A percentile compares a stretch with the other conserved stretches of the same genome.
Evolutionary conservation across 2,888 invertebrate species (phyloP).

Genomic region (Piscicola geometra): DNA sequence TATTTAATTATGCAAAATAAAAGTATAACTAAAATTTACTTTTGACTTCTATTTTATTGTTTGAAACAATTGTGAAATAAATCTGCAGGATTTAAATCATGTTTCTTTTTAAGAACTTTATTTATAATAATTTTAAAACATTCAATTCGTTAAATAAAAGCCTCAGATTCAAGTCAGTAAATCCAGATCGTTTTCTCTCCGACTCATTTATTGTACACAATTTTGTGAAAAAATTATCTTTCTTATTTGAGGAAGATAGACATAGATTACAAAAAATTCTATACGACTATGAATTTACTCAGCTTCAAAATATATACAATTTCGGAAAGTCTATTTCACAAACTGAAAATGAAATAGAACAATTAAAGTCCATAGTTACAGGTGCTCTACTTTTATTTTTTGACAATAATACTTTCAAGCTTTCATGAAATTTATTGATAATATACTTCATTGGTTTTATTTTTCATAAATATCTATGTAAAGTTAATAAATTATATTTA

Average conservation of each 20-base stretch:
- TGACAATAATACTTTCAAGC: no score
- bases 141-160: not conserved
- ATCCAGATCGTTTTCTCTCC: not conserved
- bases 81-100: not conserved
- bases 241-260: not conserved
- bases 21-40: not conserved
- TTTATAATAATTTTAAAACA: not conserved
- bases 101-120: not conserved
- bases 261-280: not conserved
- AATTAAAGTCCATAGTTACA: not conserved
- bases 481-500: not conserved
- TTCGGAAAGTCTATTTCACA: not conserved
- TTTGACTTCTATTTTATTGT: not conserved
- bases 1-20: not conserved
- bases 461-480: no score
- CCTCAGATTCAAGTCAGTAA: not conserved
- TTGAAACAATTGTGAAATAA: not conserved
- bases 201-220: not conserved
- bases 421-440: no score
- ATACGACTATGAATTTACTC: not conserved
- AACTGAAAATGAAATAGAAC: not conserved
- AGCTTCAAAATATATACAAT: not conserved
- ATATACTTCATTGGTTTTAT: no score
- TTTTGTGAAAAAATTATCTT: not conserved
- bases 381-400: not conserved